Evolutionary conservation across 2,797 vertebrate species (phyloP).

Genomic region (Coilia nasus): DNA sequence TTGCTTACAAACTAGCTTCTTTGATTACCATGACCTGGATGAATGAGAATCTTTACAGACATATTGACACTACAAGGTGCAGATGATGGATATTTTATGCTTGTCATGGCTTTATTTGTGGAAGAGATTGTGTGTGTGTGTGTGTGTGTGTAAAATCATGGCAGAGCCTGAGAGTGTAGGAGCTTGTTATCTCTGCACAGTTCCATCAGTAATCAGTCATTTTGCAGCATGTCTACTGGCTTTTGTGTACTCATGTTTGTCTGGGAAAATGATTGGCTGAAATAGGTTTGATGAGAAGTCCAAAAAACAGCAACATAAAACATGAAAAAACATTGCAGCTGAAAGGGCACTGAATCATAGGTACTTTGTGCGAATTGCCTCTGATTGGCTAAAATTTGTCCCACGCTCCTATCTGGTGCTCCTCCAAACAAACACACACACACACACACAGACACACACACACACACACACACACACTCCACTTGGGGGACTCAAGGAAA

Average conservation of each 20-base stretch:
- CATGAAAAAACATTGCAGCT: background rate
- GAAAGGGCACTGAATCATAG: background rate
- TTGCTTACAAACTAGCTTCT: too few species aligned
- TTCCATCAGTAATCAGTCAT: background rate
- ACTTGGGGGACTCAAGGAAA: background rate
- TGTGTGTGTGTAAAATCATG: background rate
- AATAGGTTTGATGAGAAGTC: background rate
- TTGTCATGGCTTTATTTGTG: background rate
- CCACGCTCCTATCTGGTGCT: background rate
- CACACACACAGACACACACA: too few species aligned
- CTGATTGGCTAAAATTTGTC: background rate
- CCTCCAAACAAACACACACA: too few species aligned
- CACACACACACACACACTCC: background rate
- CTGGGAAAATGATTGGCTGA: background rate
- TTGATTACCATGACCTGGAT: too few species aligned
- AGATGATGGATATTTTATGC: background rate
- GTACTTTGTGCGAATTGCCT: background rate
- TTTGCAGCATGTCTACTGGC: background rate
- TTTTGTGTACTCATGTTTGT: background rate
- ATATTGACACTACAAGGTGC: background rate
- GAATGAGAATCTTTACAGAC: too few species aligned
- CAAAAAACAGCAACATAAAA: background rate
- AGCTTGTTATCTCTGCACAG: background rate
- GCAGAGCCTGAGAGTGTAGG: background rate
- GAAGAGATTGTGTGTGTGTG: slow-evolving; percentile 47